phyloP scores from a whole-genome alignment of 23 tunicate species.

The Diplosoma virens region DNA sequence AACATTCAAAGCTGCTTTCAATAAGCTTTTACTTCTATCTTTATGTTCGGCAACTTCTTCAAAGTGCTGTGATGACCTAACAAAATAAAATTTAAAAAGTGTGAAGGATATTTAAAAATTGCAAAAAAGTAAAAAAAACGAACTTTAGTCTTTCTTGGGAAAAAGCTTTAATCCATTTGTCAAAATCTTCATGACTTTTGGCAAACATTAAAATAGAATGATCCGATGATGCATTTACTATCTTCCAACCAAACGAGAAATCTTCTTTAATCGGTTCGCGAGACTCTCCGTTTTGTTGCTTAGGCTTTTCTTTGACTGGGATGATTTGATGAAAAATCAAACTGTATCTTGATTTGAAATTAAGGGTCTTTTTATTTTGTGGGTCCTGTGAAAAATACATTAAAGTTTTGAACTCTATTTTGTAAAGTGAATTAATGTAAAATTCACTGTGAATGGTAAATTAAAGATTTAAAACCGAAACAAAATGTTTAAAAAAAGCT shows the following conservation, averaged over 20 bases:
- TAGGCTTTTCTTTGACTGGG: constrained; percentile 19
- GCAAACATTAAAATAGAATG: constrained; percentile 29
- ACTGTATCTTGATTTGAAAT: constrained; percentile 61
- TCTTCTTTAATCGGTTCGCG: too few relatives aligned
- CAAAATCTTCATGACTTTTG: constrained; percentile 41
- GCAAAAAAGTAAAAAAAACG: too few relatives aligned
- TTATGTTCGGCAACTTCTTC: too few relatives aligned
- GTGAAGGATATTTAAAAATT: too few relatives aligned
- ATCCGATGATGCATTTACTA: constrained; percentile 6
- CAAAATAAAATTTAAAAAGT: too few relatives aligned
- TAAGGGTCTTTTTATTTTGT: constrained; percentile 45
- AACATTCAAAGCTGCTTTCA: neutral
- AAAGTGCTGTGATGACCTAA: too few relatives aligned
- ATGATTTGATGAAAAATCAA: constrained; percentile 22
- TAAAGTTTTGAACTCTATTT: too few relatives aligned
- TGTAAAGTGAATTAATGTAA: too few relatives aligned
- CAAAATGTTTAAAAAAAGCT: too few relatives aligned
- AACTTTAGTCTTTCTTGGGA: constrained; percentile 41
- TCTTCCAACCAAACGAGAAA: constrained; percentile 41
- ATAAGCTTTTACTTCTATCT: neutral
- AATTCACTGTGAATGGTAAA: too few relatives aligned
- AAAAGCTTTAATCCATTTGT: constrained; percentile 68
- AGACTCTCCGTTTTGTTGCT: too few relatives aligned
- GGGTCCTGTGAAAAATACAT: constrained; percentile 39
- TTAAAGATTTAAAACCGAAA: too few relatives aligned